phyloP scores from a whole-genome alignment of 2,888 invertebrate species.

The Eustalomyia histrio region DNA sequence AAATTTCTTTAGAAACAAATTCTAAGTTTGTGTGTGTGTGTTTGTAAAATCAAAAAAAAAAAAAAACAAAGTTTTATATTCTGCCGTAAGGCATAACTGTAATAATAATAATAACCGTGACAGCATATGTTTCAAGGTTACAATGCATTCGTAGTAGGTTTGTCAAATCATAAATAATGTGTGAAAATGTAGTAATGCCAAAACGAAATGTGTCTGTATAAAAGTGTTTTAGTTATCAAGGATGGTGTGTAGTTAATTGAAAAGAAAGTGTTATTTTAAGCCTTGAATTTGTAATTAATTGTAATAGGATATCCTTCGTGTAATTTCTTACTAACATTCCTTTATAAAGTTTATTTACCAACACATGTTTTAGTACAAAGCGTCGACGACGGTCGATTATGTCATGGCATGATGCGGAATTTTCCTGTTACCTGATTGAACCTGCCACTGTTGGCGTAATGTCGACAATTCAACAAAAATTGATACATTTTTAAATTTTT shows the following conservation, averaged over 20 bases:
- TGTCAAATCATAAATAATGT: constrained; percentile 46
- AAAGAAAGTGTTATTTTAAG: constrained; percentile 30
- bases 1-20: constrained; percentile 10
- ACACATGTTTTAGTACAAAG: no score
- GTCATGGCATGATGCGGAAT: no score
- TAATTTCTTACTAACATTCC: no score
- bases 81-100: constrained; percentile 35
- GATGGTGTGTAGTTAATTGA: constrained; percentile 52
- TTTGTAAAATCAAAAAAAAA: no score
- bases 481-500: no score
- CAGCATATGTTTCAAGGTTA: constrained; percentile 55
- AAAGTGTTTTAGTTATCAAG: constrained; percentile 19
- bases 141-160: constrained; percentile 24
- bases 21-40: neutral
- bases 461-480: no score
- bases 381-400: no score
- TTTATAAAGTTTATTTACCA: no score
- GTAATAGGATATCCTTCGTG: neutral
- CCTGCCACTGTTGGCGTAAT: no score
- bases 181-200: neutral
- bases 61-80: neutral
- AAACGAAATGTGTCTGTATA: neutral
- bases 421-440: no score
- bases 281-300: constrained; percentile 30
- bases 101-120: constrained; percentile 39